These are phyloP conservation scores for Charadrius vociferus DNA, from an alignment of 2,113 vertebrate genomes.

Conservation along the genomic window DNA sequence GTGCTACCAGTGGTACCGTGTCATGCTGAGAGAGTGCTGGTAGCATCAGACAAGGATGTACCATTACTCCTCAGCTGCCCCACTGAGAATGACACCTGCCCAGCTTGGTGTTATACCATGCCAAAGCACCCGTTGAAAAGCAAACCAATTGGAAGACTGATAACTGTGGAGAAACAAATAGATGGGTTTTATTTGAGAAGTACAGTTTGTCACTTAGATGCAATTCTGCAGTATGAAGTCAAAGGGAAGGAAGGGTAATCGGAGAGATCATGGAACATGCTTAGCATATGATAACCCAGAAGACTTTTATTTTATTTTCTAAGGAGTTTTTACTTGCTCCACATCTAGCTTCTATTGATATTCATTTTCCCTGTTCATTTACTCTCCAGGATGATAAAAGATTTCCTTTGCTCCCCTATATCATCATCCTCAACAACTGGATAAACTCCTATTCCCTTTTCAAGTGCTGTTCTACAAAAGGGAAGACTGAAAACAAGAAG, in stretches of 20 bases:
- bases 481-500: background rate
- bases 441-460: background rate
- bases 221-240: background rate
- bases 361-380: background rate
- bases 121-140: background rate
- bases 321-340: background rate
- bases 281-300: background rate
- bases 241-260: background rate
- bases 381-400: background rate
- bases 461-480: background rate
- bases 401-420: background rate
- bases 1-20: background rate
- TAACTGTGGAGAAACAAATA: background rate
- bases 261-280: background rate
- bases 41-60: background rate
- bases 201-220: background rate
- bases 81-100: background rate
- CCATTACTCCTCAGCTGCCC: background rate
- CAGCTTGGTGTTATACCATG: background rate
- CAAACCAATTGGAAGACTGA: background rate
- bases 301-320: background rate
- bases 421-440: background rate
- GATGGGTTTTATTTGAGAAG: background rate
- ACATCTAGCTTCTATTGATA: background rate
- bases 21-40: background rate